Evolutionary conservation across 2,113 vertebrate genomes (phyloP), one percentile per base, ranked within the genome.

Genomic region (Hemicordylus capensis): DNA sequence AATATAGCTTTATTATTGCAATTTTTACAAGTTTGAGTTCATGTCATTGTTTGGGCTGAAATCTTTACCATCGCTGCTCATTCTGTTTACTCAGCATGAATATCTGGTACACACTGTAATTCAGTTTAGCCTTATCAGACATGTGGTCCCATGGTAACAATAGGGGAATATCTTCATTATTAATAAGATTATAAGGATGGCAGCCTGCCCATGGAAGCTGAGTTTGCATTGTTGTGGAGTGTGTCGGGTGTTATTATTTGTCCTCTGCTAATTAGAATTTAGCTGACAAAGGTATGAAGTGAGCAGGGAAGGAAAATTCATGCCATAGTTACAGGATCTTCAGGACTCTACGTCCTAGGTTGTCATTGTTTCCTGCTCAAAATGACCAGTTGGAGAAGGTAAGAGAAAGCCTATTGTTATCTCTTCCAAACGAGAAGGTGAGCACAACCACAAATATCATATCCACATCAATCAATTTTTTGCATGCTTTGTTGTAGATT

Each of bases 221-320:
- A 67, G 82, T 90, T 88, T 93, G 87, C 78, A 44, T 87, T 88
- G 92, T 94, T 93, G 88, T 90, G 82, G 85, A 88, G 58, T 86
- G 93, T 92, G 73, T 89, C 78, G 85, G 64, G 80, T 87, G 59
- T 93, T 95, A 90, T 86, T 89, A 90, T 86, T 90, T 93, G 46
- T 88, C 28, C 44, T 93, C 51, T 93, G 90, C 76, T 96, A 94
- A 95, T 95, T 95, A 93, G 86, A 95, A 90, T 91, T 90, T 85
- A 93, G 87, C 92, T 87, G 92, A 90, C 69, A 90, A 90, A 90
- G 80, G 78, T 51, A 79, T 63, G 56, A 75, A 90, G 22, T 84
- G 80, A 87, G 93, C 87, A 93, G 85, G 48, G 66, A 20, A 9
- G 87, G 26, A 44, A 51, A 17, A 84, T 70, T 79, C 75, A 34